Evolutionary conservation across 2,797 vertebrate genomes (phyloP).

Genomic region (Bradypodion pumilum): DNA sequence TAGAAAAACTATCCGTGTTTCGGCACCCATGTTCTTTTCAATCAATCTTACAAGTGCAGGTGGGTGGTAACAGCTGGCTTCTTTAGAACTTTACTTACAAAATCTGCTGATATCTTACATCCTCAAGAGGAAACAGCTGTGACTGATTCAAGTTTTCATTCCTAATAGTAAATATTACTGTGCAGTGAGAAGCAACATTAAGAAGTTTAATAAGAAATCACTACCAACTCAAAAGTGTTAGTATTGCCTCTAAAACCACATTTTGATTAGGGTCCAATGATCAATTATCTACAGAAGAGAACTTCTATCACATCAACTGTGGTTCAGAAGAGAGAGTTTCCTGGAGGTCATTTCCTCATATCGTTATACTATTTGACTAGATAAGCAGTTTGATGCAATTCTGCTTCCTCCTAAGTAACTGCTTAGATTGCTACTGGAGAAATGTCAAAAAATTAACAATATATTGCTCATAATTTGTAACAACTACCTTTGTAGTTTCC

Average conservation of each 20-base stretch:
- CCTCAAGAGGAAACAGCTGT: slow-evolving; percentile 70
- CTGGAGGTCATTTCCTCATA: not conserved
- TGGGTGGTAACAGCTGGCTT: slow-evolving; percentile 69
- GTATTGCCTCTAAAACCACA: not conserved
- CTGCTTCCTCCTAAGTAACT: not conserved
- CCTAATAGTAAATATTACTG: slow-evolving; percentile 61
- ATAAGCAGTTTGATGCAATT: not conserved
- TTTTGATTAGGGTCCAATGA: slow-evolving; percentile 1
- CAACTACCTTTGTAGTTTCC: not conserved
- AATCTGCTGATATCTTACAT: slow-evolving; percentile 65
- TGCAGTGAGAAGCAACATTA: slow-evolving; percentile 40
- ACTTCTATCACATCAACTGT: not conserved
- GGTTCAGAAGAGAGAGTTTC: not conserved
- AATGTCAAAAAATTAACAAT: not conserved
- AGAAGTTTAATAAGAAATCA: slow-evolving; percentile 17
- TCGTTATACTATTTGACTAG: not conserved
- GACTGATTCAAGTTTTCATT: slow-evolving; percentile 57
- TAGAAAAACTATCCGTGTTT: slow-evolving; percentile 59
- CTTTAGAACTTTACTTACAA: slow-evolving; percentile 60
- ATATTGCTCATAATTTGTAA: not conserved
- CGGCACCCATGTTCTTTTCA: slow-evolving; percentile 62
- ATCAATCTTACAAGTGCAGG: slow-evolving; percentile 69
- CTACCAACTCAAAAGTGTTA: not conserved
- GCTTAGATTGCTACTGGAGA: no score
- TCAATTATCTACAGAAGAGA: not conserved